These are phyloP conservation scores for Zhengitettix transpicula DNA, from an alignment of 2,888 invertebrate genomes.

Conservation along the genomic window DNA sequence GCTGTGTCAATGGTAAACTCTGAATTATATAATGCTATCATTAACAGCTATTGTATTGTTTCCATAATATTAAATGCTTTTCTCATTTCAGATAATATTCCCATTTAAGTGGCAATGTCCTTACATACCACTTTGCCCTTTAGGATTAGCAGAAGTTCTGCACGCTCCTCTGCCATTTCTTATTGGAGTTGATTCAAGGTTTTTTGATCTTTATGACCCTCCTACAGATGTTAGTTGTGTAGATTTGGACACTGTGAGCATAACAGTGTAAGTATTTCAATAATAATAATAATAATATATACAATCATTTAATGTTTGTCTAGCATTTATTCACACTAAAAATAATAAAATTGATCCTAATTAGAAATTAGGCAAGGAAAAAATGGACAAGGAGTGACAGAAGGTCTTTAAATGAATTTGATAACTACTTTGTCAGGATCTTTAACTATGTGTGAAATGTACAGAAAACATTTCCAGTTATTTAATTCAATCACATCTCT, in stretches of 20 bases:
- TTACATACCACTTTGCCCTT: conserved; percentile 95
- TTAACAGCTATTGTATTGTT: background rate
- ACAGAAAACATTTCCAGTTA: too few relatives aligned
- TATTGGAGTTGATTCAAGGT: conserved; percentile 91
- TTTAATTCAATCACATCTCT: too few relatives aligned
- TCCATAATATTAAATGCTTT: background rate
- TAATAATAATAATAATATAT: background rate
- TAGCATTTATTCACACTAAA: background rate
- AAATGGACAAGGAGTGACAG: too few relatives aligned
- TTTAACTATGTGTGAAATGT: too few relatives aligned
- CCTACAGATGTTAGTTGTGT: conserved; percentile 95
- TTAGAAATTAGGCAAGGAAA: too few relatives aligned
- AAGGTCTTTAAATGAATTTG: too few relatives aligned
- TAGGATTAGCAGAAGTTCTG: conserved; percentile 86
- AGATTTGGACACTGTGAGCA: conserved; percentile 93
- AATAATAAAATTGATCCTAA: too few relatives aligned
- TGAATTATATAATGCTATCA: background rate
- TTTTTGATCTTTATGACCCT: conserved; percentile 93
- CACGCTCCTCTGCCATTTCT: conserved; percentile 95
- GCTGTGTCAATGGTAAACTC: conserved; percentile 61
- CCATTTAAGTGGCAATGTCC: conserved; percentile 99
- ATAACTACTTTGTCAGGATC: too few relatives aligned
- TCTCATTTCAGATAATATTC: conserved; percentile 52
- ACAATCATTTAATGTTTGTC: background rate
- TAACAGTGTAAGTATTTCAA: conserved; percentile 46